Percentiles rank a stretch among this genome's conserved stretches.
Evolutionary conservation across 2,888 invertebrate genomes (phyloP).

Genomic region (Halictus quadricinctus): DNA sequence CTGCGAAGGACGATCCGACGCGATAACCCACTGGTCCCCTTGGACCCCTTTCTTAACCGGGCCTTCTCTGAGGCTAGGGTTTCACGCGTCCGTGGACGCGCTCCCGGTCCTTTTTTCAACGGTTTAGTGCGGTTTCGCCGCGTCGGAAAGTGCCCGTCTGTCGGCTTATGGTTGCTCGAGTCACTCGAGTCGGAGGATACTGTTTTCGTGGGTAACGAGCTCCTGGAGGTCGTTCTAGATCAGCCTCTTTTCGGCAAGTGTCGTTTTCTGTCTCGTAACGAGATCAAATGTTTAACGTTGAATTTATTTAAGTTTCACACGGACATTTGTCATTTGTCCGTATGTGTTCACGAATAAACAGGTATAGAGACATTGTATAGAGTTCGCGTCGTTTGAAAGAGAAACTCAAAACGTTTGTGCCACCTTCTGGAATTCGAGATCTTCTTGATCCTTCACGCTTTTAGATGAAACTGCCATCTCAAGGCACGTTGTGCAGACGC

Average conservation of each 20-base stretch:
- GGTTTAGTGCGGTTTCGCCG: not conserved
- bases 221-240: not conserved
- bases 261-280: not conserved
- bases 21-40: slow-evolving; percentile 27
- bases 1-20: slow-evolving; percentile 41
- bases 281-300: not conserved
- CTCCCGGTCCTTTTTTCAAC: not conserved
- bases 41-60: not conserved
- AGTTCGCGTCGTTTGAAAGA: not conserved
- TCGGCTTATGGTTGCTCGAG: not conserved
- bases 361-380: not conserved
- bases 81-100: not conserved
- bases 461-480: not conserved
- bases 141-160: slow-evolving; percentile 2
- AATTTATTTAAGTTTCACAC: too few relatives aligned
- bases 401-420: not conserved
- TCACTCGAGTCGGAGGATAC: not conserved
- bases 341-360: not conserved
- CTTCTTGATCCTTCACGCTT: not conserved
- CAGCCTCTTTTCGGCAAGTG: not conserved
- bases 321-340: too few relatives aligned
- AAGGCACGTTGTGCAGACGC: not conserved
- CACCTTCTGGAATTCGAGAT: not conserved
- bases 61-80: not conserved
- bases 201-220: not conserved